Evolutionary conservation across 2,888 invertebrate species (phyloP), one percentile per base, ranked within the genome.

Genomic region (Nyleta sp.): DNA sequence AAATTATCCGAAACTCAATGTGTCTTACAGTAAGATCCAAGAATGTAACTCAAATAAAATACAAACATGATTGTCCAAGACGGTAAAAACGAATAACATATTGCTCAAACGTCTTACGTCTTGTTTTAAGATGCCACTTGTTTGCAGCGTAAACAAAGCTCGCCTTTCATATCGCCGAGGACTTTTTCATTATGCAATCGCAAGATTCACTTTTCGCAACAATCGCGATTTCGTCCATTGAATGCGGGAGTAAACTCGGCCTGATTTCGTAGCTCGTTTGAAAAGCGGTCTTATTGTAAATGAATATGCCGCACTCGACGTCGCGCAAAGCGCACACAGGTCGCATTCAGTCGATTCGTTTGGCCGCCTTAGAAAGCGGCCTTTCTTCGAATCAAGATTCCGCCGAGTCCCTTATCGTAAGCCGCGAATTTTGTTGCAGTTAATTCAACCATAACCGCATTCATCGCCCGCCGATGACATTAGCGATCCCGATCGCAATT

Each of bases 221-320:
- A 67, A 50, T 48, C 48, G n/a, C 22, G 50, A 48, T 60, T 75
- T 62, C 24, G 62, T 55, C 55, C 52, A 67, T 60, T 60, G 38
- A 62, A 59, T 38, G 62, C 28, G 44, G 62, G 40, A 60, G 62
- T 42, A 75, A 70, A 68, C 57, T 75, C 60, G 50, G 75, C 57
- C 62, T 70, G 68, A 55, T 70, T 68, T 48, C 55, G 55, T 46
- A 31, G 44, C n/a, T 15, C 65, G 59, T n/a, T 20, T 68, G 68
- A 74, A 67, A 73, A 60, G 74, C 52, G 33, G 67, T 67, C 67
- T 74, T 67, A 74, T 73, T 73, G 55, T 67, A 74, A 74, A 74
- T 67, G 74, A 74, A 74, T 67, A 67, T 44, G 38, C 65, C 20
- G 42, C 59, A 52, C 42, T 52, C 44, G 24, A 20, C 50, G 44